Evolutionary conservation across 2,797 vertebrate genomes (phyloP).

Genomic region (Limosa lapponica): DNA sequence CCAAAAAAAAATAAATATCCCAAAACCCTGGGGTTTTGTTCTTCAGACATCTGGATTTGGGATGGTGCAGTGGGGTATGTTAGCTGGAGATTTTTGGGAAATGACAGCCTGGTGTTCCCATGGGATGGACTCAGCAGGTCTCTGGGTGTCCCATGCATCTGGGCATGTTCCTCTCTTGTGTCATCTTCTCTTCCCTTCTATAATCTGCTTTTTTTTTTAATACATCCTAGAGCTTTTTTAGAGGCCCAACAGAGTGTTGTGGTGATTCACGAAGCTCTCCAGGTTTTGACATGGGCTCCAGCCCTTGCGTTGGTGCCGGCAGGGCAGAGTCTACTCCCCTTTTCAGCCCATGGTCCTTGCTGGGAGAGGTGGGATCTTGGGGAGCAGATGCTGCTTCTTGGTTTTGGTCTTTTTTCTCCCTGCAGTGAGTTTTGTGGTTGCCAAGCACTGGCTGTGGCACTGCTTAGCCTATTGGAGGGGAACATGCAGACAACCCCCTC

Average conservation of each 20-base stretch:
- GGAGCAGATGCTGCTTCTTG: background rate
- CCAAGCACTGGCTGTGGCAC: accelerated
- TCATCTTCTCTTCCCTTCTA: background rate
- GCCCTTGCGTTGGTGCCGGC: background rate
- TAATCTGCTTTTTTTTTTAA: background rate
- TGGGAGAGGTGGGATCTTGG: background rate
- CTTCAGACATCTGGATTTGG: background rate
- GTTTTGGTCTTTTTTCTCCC: background rate
- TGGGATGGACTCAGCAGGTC: background rate
- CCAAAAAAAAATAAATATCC: background rate
- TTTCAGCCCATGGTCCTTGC: background rate
- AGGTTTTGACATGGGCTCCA: background rate
- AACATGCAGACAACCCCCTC: background rate
- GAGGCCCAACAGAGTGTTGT: accelerated
- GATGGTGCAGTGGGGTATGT: accelerated
- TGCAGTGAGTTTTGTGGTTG: background rate
- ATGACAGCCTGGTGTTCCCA: accelerated
- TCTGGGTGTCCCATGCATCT: background rate
- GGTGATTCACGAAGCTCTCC: background rate
- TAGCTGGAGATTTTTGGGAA: background rate
- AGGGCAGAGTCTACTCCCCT: background rate
- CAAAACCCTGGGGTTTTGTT: background rate
- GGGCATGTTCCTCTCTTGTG: background rate
- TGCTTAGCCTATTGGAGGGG: accelerated
- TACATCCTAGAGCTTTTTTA: background rate